Evolutionary conservation across 2,797 vertebrate species (phyloP), one percentile per base, ranked within the genome.

Genomic region (Phataginus tricuspis): DNA sequence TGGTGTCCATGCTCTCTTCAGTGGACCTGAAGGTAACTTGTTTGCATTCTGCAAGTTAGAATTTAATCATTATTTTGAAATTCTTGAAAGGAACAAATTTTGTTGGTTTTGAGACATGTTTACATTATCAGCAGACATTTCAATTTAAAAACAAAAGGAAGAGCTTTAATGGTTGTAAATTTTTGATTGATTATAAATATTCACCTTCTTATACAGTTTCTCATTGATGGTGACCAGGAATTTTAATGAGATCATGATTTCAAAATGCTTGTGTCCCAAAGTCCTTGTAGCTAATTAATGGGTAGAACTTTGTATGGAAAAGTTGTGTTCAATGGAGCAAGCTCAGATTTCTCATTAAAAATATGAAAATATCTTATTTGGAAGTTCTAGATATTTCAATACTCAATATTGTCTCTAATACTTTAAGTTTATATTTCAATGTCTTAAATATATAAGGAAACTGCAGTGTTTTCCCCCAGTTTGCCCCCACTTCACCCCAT

Each of bases 31-130:
- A n/a, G 66, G 69, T 16, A 42, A 39, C 27, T 23, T 57, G 39
- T 78, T 49, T 69, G 42, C 15, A 34, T 88, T 45, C 23, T 55
- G 59, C 7, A 84, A 64, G n/a, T 74, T 68, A 79, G 27, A 86
- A 71, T 92, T 94, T 83, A n/a, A 55, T 75, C 23, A 68, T 74
- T n/a, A 71, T 82, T 89, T 86, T 92, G 45, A 92, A 96, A 87
- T 78, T 92, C n/a, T 72, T 63, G 27, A 55, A 21, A 39, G 84
- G 57, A 95, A 25, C 49, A 59, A n/a, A 16, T 63, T 79, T 49
- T 45, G 31, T 80, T 91, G 57, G 42, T 39, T 94, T 91, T 94
- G 66, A 80, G 94, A 74, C 27, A 66, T 34, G 49, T 78, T 64
- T 71, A 55, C 83, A 78, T 80, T 87, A 61, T 75, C 15, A 87